phyloP scores from a whole-genome alignment of 2,113 vertebrate species.

The Prietella phreatophila region DNA sequence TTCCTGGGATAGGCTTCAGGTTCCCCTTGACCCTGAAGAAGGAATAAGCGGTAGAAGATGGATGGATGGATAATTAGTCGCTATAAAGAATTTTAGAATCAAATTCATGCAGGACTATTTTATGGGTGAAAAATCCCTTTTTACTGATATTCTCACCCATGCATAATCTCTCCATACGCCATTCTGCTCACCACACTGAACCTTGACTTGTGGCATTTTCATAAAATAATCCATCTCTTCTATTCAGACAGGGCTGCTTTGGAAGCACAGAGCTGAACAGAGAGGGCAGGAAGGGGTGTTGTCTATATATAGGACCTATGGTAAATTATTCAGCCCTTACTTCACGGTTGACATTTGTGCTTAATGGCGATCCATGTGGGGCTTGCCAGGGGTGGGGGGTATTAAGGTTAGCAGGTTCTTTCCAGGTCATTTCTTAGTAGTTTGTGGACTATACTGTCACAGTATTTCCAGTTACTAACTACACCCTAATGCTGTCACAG shows the following conservation, averaged over 20 bases:
- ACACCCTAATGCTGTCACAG: background rate
- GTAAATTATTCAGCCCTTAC: constrained; percentile 44
- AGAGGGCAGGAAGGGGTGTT: constrained; percentile 23
- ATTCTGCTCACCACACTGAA: constrained; percentile 8
- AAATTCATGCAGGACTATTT: background rate
- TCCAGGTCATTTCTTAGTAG: background rate
- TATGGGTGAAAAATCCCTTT: background rate
- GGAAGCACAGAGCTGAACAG: background rate
- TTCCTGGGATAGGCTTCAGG: too few relatives aligned
- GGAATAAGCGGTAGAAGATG: too few relatives aligned
- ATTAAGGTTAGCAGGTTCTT: background rate
- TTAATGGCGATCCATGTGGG: constrained; percentile 15
- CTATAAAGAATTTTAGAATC: background rate
- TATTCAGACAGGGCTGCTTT: constrained; percentile 22
- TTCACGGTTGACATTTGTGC: constrained; percentile 44
- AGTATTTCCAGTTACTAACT: background rate
- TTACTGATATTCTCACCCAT: background rate
- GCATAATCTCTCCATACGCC: background rate
- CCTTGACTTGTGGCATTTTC: constrained; percentile 28
- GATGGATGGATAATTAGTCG: too few relatives aligned
- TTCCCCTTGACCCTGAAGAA: too few relatives aligned
- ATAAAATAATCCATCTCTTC: constrained; percentile 20
- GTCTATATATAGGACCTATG: constrained; percentile 32
- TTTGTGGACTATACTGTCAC: background rate
- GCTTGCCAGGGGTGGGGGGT: background rate